Percentiles rank a stretch among this genome's conserved stretches.
phyloP scores from a whole-genome alignment of 2,113 vertebrate genomes.

The Pseudorectes ferrugineus region DNA sequence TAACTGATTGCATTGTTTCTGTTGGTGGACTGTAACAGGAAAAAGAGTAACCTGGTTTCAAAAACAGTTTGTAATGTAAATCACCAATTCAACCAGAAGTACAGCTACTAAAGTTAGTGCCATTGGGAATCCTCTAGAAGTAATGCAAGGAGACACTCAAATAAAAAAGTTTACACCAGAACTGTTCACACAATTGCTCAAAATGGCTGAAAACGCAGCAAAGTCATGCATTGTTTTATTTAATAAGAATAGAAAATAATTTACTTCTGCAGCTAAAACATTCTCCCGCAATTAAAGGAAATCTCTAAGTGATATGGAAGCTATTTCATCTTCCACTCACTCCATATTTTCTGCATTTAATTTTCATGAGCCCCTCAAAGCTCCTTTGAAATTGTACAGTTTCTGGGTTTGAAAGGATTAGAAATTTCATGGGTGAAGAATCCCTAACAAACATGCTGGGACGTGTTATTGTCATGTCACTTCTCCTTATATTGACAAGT shows the following conservation, averaged over 20 bases:
- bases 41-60: background rate
- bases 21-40: background rate
- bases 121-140: background rate
- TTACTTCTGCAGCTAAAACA: background rate
- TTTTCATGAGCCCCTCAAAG: background rate
- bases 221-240: background rate
- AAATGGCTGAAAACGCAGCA: background rate
- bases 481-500: background rate
- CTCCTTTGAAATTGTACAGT: background rate
- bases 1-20: background rate
- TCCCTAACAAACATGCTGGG: background rate
- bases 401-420: background rate
- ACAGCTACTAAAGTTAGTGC: background rate
- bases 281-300: background rate
- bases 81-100: background rate
- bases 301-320: background rate
- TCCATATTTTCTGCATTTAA: background rate
- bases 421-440: background rate
- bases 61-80: background rate
- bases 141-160: background rate
- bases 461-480: background rate
- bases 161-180: background rate
- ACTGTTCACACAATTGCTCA: background rate
- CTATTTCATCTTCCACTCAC: background rate
- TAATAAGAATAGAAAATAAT: background rate